Evolutionary conservation across 1,140 invertebrate species (phyloP).

Genomic region (Zaprionus africanus): DNA sequence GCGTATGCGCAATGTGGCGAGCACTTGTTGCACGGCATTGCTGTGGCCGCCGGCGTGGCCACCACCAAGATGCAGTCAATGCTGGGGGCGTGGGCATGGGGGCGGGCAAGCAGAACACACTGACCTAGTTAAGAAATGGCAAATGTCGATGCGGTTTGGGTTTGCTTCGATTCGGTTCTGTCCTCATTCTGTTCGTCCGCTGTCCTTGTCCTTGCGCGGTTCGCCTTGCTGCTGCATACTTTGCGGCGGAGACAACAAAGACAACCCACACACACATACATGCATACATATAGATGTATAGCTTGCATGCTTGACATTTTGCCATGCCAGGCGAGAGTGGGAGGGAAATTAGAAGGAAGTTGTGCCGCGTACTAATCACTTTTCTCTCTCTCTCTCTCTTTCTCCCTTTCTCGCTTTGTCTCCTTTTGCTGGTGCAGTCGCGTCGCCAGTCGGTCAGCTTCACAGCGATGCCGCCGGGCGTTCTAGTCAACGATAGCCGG

Average conservation of each 20-base stretch:
- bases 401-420: not conserved
- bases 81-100: too few species aligned
- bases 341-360: not conserved
- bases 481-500: constrained; percentile 83
- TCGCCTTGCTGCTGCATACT: constrained; percentile 23
- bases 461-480: constrained; percentile 81
- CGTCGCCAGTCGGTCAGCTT: constrained; percentile 83
- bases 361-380: constrained; percentile 14
- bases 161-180: not conserved
- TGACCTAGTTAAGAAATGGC: constrained; percentile 46
- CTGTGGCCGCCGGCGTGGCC: not conserved
- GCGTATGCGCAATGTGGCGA: constrained; percentile 39
- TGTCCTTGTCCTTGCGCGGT: constrained; percentile 10
- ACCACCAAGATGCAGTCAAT: not conserved
- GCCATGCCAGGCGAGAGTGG: not conserved
- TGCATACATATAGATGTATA: not conserved
- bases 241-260: constrained; percentile 21
- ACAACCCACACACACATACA: not conserved
- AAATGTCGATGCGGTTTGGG: constrained; percentile 29
- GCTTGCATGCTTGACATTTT: constrained; percentile 6
- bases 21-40: constrained; percentile 30
- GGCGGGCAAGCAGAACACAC: constrained; percentile 4
- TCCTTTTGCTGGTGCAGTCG: constrained; percentile 55
- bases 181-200: not conserved
- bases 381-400: not conserved